phyloP scores from a whole-genome alignment of 2,888 invertebrate genomes.

The Eupeodes luniger region DNA sequence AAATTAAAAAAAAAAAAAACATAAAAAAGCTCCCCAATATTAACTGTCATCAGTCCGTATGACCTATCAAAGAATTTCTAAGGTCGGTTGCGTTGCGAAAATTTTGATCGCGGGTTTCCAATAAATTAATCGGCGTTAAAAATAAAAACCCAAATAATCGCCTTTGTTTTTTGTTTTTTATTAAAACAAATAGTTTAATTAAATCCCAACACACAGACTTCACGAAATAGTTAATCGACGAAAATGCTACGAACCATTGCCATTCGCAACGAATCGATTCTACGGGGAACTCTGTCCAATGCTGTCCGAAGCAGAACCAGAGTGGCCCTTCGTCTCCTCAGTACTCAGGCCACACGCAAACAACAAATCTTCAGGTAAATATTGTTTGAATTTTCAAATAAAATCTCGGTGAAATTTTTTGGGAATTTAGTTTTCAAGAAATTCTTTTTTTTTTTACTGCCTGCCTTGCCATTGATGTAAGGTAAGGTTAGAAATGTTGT shows the following conservation, averaged over 20 bases:
- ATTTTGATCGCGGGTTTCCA: conserved; percentile 50
- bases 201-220: background rate
- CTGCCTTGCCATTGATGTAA: conserved; percentile 25
- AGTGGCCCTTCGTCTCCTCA: conserved; percentile 80
- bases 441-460: conserved; percentile 5
- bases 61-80: conserved; percentile 67
- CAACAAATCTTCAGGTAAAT: conserved; percentile 80
- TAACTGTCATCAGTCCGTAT: conserved; percentile 64
- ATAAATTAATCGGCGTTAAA: conserved; percentile 37
- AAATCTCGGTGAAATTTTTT: background rate
- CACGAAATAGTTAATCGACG: conserved; percentile 34
- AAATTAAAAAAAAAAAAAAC: conserved; percentile 31
- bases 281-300: conserved; percentile 87
- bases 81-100: conserved; percentile 71
- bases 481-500: conserved; percentile 84
- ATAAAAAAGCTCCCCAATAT: conserved; percentile 36
- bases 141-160: conserved; percentile 16
- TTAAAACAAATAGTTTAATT: background rate
- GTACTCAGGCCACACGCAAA: conserved; percentile 78
- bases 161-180: conserved; percentile 12
- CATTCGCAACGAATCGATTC: conserved; percentile 87
- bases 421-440: conserved; percentile 39
- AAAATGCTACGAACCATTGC: conserved; percentile 91
- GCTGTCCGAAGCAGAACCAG: conserved; percentile 83
- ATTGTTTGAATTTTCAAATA: conserved; percentile 2